Conservation (phyloP, 2,797 vertebrate species). For the Dallia pectoralis region DNA sequence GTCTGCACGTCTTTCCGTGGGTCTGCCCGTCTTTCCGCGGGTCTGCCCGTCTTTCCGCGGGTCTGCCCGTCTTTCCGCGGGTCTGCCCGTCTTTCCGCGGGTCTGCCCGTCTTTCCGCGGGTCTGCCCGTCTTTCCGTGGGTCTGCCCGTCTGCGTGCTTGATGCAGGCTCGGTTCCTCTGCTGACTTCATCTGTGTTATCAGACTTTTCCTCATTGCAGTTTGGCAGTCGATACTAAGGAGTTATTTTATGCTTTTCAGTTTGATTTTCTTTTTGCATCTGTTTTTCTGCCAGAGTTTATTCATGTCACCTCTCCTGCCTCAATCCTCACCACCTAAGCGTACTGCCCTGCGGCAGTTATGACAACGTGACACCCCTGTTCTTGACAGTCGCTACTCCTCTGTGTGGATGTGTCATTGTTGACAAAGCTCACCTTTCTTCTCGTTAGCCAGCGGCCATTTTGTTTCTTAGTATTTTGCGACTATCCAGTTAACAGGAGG, state of each 20-base stretch:
- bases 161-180: not conserved
- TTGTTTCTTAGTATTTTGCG: not conserved
- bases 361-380: conserved; percentile 11
- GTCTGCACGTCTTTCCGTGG: not conserved
- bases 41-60: not conserved
- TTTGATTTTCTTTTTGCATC: not conserved
- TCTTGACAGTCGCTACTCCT: not conserved
- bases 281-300: not conserved
- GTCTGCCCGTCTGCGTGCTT: not conserved
- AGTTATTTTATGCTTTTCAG: conserved; percentile 1
- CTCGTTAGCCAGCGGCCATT: conserved; percentile 6
- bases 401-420: conserved; percentile 3
- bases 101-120: not conserved
- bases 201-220: not conserved
- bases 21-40: not conserved
- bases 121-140: not conserved
- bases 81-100: not conserved
- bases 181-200: not conserved
- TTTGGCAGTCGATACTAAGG: not conserved
- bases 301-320: not conserved
- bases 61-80: not conserved
- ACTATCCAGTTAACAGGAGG: not conserved
- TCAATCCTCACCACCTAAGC: not conserved
- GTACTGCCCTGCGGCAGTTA: not conserved
- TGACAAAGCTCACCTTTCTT: not conserved